A percentile compares a stretch with the other conserved stretches of the same genome.
These are phyloP conservation scores for Corbicula japonica DNA, from an alignment of 2,888 invertebrate species.

Conservation along the genomic window DNA sequence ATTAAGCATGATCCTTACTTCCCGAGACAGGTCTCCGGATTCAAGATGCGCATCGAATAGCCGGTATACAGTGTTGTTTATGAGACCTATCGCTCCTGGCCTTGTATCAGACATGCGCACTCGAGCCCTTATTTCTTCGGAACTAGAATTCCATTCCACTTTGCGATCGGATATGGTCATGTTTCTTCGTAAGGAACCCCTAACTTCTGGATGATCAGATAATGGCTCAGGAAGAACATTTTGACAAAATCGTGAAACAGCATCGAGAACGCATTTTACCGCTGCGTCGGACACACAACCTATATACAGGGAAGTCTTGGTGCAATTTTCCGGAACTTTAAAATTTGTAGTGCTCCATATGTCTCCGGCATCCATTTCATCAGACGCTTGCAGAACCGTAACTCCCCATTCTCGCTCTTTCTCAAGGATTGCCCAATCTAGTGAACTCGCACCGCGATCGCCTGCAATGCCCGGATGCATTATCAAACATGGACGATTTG, in stretches of 20 bases:
- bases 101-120: slow-evolving; percentile 54
- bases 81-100: slow-evolving; percentile 39
- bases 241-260: slow-evolving; percentile 43
- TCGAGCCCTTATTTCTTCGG: slow-evolving; percentile 26
- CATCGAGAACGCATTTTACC: slow-evolving; percentile 34
- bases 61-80: background rate
- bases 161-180: slow-evolving; percentile 40
- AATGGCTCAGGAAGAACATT: slow-evolving; percentile 7
- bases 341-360: slow-evolving; percentile 43
- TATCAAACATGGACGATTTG: too few relatives aligned
- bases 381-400: slow-evolving; percentile 4
- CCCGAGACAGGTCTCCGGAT: too few relatives aligned
- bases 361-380: background rate
- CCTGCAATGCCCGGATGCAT: too few relatives aligned
- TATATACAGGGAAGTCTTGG: slow-evolving; percentile 45
- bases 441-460: too few relatives aligned
- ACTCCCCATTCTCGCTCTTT: background rate
- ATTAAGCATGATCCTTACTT: too few relatives aligned
- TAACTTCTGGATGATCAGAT: background rate
- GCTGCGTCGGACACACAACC: too few relatives aligned
- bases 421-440: background rate
- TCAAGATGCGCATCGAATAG: slow-evolving; percentile 43
- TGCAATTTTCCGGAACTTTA: slow-evolving; percentile 1
- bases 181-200: slow-evolving; percentile 20
- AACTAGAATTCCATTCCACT: slow-evolving; percentile 37